Evolutionary conservation across 1,140 invertebrate species (phyloP), one percentile per base, ranked within the genome.

Genomic region (Coptotermes formosanus): DNA sequence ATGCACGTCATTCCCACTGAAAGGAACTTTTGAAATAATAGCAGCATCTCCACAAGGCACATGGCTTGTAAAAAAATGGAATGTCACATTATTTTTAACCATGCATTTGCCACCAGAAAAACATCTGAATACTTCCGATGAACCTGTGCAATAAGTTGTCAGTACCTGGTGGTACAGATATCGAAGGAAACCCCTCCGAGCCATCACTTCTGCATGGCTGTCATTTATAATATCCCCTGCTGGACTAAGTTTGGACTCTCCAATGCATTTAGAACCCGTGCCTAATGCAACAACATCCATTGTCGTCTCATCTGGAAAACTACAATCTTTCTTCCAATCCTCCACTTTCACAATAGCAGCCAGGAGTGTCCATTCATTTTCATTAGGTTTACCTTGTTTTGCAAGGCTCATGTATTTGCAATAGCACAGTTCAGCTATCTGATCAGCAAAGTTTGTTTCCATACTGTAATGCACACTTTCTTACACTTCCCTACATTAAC

Each of bases 41-140:
- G 96, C 95, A 38, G 97, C 97, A 94, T 99, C 98, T 0, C 98
- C 98, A 92, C 98, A 99, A 82, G 97, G 98, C 69, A 95, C 94
- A 89, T 97, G 96, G 88, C 95, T 97, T 43, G 95, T 95, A 89
- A 96, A 97, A 89, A 99, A 96, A 91, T 98, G 95, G 91, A 98
- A 98, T 25, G 93, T 92, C 82, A 97, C 89, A 21, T 91, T 91
- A n/a, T 91, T 85, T 87, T 93, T 94, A 0, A 96, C 12, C 2
- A 44, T n/a, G 88, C 90, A 89, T 82, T 88, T 89, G 12, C 86
- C 88, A 12, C 87, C 83, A 86, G 87, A 88, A 38, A 86, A 87
- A 55, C 89, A 87, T 59, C 88, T 86, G 87, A 93, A 92, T 86
- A 92, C 88, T 81, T 91, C 88, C 86, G 93, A 93, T 43, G 88